These are phyloP conservation scores for Lophius americanus DNA, from an alignment of 2,797 vertebrate genomes.

Conservation along the genomic window DNA sequence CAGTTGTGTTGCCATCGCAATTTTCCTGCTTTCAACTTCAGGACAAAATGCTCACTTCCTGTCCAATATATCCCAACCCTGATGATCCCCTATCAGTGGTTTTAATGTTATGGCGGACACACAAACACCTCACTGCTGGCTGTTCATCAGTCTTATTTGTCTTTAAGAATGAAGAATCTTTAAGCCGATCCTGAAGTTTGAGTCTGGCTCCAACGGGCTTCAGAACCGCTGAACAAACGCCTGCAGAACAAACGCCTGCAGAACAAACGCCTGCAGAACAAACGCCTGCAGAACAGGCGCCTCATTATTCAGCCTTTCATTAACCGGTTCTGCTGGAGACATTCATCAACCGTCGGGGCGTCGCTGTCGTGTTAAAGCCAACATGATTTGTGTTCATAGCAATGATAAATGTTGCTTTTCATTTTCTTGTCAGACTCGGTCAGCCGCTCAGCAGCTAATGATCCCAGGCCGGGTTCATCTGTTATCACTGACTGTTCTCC, in stretches of 20 bases:
- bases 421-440: slow-evolving; percentile 20
- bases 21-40: too few relatives aligned
- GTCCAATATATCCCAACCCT: too few relatives aligned
- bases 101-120: too few relatives aligned
- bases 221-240: too few relatives aligned
- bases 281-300: neutral
- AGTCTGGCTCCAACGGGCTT: too few relatives aligned
- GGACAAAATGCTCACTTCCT: too few relatives aligned
- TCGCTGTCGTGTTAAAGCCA: slow-evolving; percentile 1
- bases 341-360: slow-evolving; percentile 18
- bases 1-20: too few relatives aligned
- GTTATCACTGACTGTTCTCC: neutral
- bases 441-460: slow-evolving; percentile 15
- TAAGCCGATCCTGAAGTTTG: too few relatives aligned
- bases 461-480: neutral
- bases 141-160: too few relatives aligned
- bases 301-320: slow-evolving; percentile 22
- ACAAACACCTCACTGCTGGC: too few relatives aligned
- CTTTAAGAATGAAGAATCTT: too few relatives aligned
- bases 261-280: neutral
- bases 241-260: neutral
- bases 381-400: slow-evolving; percentile 17
- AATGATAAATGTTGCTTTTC: slow-evolving; percentile 39
- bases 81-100: too few relatives aligned
- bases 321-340: slow-evolving; percentile 3